Percentiles rank a stretch among this genome's conserved stretches.
Conservation (phyloP, 2,797 vertebrate genomes). For the Novumbra hubbsi region DNA sequence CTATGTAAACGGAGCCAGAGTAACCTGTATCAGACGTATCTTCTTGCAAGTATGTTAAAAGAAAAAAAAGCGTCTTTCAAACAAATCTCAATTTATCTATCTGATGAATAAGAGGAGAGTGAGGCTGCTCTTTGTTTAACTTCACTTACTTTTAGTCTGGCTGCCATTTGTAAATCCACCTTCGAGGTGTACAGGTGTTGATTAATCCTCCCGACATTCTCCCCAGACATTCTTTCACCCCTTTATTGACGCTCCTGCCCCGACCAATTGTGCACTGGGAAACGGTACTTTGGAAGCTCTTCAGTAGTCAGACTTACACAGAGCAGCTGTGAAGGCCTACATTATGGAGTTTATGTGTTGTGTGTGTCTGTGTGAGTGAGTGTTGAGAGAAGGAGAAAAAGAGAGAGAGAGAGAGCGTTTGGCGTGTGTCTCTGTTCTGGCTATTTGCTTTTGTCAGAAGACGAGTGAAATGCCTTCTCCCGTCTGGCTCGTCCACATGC, state of each 20-base stretch:
- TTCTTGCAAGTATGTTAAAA: not conserved
- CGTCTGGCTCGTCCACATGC: constrained; percentile 29
- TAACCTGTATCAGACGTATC: not conserved
- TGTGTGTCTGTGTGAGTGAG: not conserved
- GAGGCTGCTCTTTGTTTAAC: constrained; percentile 46
- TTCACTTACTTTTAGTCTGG: constrained; percentile 41
- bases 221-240: constrained; percentile 66
- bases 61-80: constrained; percentile 34
- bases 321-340: constrained; percentile 62
- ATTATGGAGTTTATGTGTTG: constrained; percentile 64
- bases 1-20: not conserved
- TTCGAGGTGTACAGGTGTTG: constrained; percentile 78
- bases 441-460: constrained; percentile 17
- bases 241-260: constrained; percentile 68
- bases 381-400: not conserved
- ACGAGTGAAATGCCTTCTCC: constrained; percentile 36
- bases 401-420: too few species aligned
- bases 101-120: constrained; percentile 36
- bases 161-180: constrained; percentile 76
- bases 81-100: constrained; percentile 17
- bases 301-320: constrained; percentile 57
- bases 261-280: constrained; percentile 46
- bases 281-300: constrained; percentile 67
- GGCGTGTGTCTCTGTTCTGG: too few species aligned
- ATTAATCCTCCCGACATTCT: constrained; percentile 78